Conservation (phyloP, 2,113 vertebrate genomes). For the Chroicocephalus ridibundus region DNA sequence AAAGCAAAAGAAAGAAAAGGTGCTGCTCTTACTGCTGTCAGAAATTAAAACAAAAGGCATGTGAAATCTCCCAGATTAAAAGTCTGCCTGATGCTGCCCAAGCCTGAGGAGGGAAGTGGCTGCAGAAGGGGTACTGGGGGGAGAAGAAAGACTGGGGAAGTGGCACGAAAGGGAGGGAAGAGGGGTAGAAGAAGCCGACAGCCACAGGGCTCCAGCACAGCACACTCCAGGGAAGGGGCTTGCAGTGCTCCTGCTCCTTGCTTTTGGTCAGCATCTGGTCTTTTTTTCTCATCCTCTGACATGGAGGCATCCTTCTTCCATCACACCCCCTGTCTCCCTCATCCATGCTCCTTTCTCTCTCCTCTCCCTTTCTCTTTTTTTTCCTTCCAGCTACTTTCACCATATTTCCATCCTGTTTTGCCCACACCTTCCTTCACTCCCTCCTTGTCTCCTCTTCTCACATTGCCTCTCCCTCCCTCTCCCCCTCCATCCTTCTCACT, state of each 20-base stretch:
- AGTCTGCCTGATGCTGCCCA: not conserved
- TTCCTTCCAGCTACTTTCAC: not conserved
- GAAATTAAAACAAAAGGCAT: not conserved
- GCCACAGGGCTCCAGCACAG: not conserved
- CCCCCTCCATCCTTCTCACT: not conserved
- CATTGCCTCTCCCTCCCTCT: not conserved
- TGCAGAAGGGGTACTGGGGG: fast-evolving
- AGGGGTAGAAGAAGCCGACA: not conserved
- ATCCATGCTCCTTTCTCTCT: not conserved
- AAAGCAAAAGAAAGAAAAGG: not conserved
- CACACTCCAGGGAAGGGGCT: not conserved
- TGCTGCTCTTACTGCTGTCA: not conserved
- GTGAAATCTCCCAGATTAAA: not conserved
- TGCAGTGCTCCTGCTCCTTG: not conserved
- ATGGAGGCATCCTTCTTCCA: not conserved
- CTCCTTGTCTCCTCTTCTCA: not conserved
- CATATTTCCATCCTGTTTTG: not conserved
- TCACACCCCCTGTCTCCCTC: fast-evolving
- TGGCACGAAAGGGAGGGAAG: not conserved
- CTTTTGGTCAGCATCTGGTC: not conserved
- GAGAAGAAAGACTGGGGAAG: not conserved
- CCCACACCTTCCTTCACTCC: not conserved
- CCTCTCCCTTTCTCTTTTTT: not conserved
- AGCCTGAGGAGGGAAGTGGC: not conserved
- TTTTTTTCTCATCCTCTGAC: not conserved